Evolutionary conservation across 2,888 invertebrate genomes (phyloP).

Genomic region (Heterodera filipjevi): DNA sequence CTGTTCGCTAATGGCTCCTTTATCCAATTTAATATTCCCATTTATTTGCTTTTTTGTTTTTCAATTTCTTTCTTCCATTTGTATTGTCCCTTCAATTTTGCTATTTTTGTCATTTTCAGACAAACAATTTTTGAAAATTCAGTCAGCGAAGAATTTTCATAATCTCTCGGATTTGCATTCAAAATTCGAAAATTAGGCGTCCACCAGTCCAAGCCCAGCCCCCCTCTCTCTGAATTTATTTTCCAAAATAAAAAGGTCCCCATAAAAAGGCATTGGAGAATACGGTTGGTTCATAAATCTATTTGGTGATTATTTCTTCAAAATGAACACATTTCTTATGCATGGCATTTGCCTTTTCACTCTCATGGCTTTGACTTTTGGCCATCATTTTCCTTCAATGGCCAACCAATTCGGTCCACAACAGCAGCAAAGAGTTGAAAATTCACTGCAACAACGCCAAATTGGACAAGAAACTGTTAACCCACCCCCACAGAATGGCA

Average conservation of each 20-base stretch:
- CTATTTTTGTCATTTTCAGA: background rate
- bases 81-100: too few species aligned
- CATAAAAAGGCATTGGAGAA: too few species aligned
- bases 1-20: too few species aligned
- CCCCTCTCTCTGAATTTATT: too few species aligned
- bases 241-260: too few species aligned
- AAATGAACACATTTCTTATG: background rate
- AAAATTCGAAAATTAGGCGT: too few species aligned
- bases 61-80: too few species aligned
- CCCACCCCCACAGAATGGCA: background rate
- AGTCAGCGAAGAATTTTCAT: background rate
- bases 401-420: background rate
- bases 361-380: background rate
- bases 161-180: background rate
- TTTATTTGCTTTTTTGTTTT: too few species aligned
- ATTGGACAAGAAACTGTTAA: background rate
- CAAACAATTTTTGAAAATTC: background rate
- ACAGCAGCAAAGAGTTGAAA: background rate
- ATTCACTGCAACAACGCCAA: background rate
- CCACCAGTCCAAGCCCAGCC: too few species aligned
- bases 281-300: background rate
- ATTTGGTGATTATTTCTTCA: background rate
- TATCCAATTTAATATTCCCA: too few species aligned
- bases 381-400: background rate
- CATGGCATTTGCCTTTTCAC: background rate